Evolutionary conservation across 2,888 invertebrate species (phyloP).

Genomic region (Troglohyphantes excavatus): DNA sequence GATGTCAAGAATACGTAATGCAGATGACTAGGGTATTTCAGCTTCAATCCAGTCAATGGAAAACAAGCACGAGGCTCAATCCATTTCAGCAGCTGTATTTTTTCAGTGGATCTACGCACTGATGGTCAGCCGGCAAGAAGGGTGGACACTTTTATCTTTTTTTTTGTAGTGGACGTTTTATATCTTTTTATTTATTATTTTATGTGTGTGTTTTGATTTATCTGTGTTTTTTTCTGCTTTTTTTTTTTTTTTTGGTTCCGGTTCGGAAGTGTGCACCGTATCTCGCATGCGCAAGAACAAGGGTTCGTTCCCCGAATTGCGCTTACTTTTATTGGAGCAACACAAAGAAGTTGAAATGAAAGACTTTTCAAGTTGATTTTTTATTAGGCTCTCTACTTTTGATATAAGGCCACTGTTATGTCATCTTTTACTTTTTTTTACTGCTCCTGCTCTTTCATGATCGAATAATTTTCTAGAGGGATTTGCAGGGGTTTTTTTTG

Average conservation of each 20-base stretch:
- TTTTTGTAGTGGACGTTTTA: constrained; percentile 18
- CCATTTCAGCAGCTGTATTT: constrained; percentile 21
- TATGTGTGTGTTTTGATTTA: neutral
- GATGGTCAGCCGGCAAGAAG: constrained; percentile 37
- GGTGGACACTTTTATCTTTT: constrained; percentile 7
- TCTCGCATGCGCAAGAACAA: constrained; percentile 16
- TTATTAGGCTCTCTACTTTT: too few relatives aligned
- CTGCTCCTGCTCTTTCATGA: too few relatives aligned
- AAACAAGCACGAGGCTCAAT: neutral
- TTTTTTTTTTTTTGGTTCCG: constrained; percentile 24
- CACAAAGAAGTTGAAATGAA: too few relatives aligned
- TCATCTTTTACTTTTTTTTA: too few relatives aligned
- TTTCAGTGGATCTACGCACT: constrained; percentile 54
- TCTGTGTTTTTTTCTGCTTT: neutral
- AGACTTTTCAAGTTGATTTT: too few relatives aligned
- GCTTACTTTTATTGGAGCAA: neutral
- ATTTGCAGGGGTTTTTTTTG: too few relatives aligned
- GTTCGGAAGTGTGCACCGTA: constrained; percentile 44
- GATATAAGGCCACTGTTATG: too few relatives aligned
- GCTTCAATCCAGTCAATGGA: neutral
- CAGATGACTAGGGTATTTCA: neutral
- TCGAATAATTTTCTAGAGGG: too few relatives aligned
- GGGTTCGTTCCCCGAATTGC: neutral
- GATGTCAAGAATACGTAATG: neutral
- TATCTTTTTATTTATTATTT: constrained; percentile 34